These are phyloP conservation scores for Helleia helle DNA, from an alignment of 2,888 invertebrate species.

Conservation along the genomic window DNA sequence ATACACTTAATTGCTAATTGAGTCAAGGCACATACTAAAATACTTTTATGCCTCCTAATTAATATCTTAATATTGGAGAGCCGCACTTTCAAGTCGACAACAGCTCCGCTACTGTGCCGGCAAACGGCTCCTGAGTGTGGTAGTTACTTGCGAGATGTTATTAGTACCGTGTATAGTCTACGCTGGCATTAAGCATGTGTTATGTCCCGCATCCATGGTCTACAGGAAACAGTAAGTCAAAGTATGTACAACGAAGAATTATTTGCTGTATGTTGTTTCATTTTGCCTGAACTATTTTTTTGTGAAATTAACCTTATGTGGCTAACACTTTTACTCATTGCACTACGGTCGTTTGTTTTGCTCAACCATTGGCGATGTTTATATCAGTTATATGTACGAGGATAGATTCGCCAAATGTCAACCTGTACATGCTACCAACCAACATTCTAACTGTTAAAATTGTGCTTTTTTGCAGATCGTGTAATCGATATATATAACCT, in stretches of 20 bases:
- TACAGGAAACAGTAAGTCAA: constrained; percentile 86
- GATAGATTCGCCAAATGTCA: constrained; percentile 5
- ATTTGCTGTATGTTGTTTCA: constrained; percentile 42
- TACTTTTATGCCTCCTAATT: not conserved
- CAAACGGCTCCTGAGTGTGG: constrained; percentile 17
- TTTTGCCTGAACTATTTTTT: constrained; percentile 53
- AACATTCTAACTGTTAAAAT: not conserved
- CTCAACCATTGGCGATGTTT: constrained; percentile 27
- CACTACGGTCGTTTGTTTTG: constrained; percentile 50
- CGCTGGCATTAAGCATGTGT: constrained; percentile 68
- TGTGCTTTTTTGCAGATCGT: constrained; percentile 11
- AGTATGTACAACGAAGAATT: constrained; percentile 57
- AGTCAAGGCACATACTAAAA: not conserved
- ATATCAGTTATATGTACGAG: not conserved
- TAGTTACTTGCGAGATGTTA: constrained; percentile 16
- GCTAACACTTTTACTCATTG: constrained; percentile 56
- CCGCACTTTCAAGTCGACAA: constrained; percentile 1
- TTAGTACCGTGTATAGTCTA: constrained; percentile 42
- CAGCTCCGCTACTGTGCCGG: not conserved
- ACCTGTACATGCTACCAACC: constrained; percentile 4
- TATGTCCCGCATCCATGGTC: constrained; percentile 73
- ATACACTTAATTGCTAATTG: not conserved
- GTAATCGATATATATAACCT: constrained; percentile 1
- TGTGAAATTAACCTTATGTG: constrained; percentile 55
- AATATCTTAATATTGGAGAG: not conserved